These are phyloP conservation scores for Oncopodura yosiiana DNA, from an alignment of 1,140 invertebrate species.

Conservation along the genomic window DNA sequence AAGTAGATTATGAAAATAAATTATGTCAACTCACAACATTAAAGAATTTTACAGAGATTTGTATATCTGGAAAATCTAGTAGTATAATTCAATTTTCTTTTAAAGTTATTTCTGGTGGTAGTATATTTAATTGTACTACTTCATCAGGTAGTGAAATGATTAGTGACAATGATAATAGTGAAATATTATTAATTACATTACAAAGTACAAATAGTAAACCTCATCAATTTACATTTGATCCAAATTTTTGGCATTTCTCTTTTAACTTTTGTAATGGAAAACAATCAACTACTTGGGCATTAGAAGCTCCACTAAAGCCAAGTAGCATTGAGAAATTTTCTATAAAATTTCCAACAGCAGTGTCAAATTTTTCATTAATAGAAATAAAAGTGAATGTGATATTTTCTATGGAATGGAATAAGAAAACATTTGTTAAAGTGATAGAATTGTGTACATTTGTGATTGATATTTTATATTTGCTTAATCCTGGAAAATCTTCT, in stretches of 20 bases:
- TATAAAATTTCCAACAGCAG: not conserved
- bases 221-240: not conserved
- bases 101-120: too few relatives aligned
- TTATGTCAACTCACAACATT: conserved; percentile 12
- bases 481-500: not conserved
- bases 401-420: conserved; percentile 6
- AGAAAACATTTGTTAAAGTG: not conserved
- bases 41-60: conserved; percentile 11
- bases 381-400: conserved; percentile 1
- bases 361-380: not conserved
- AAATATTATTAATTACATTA: too few relatives aligned
- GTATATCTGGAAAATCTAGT: not conserved
- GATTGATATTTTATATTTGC: conserved; percentile 13
- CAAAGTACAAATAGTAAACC: conserved; percentile 1
- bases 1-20: conserved; percentile 5
- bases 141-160: too few relatives aligned
- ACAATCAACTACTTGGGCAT: conserved; percentile 5
- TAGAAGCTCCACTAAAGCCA: not conserved
- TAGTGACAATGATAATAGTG: too few relatives aligned
- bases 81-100: not conserved
- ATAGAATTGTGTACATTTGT: not conserved
- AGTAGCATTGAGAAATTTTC: conserved; percentile 1
- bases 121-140: too few relatives aligned
- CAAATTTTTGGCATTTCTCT: conserved; percentile 11
- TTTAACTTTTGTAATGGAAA: not conserved